Base-by-base conservation (phyloP, 30 jellyfish, hydroid and myxozoan genomes). In the Aurelia aurita complex sp. Pacific region DNA sequence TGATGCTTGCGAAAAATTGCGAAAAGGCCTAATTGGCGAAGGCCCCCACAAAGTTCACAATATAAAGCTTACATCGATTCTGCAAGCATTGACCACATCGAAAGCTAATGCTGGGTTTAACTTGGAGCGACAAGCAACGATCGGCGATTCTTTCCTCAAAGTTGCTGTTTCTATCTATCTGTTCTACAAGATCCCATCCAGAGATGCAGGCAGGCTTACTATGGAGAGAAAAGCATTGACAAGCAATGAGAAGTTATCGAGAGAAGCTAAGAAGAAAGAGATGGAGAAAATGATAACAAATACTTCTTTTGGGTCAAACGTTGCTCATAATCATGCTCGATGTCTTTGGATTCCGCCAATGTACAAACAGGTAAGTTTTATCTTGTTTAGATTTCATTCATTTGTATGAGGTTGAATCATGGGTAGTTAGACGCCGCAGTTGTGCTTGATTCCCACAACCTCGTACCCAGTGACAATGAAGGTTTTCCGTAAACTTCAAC, bases 271-370 rank as follows among this genome's bases (percentile, higher is more conserved):
- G 55, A 8, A 53, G 19, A 67, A 60, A 5, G 82, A 71, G 5
- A 29, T 88, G 11, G 94, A 68, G 36, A n/a, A 67, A 63, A 35
- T 73, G 17, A 77, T 92, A 17, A 61, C 76, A 69, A 87, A 92
- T 81, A 87, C 96, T 1, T 84, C 80, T 57, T 91, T 84, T 74
- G 97, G 96, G 57, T 64, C 38, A 81, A 73, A 76, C 83, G 69
- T 34, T 40, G 72, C 17, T 4, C 23, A 65, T 42, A 57, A 76
- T 40, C 79, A 62, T 15, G 73, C 91, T 5, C 52, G 40, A 77
- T 76, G 77, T 29, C 86, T 74, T 7, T 94, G 99, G 99, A 42
- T 84, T 8, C 99, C 97, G 4, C 99, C 99, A 23, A 89, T 84
- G 77, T 89, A 34, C n/a, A 60, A 7, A 13, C 43, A 75, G 85